Percentiles rank a stretch among this genome's conserved stretches.
Conservation (phyloP, 2,888 invertebrate genomes). For the Drosophila limbata region DNA sequence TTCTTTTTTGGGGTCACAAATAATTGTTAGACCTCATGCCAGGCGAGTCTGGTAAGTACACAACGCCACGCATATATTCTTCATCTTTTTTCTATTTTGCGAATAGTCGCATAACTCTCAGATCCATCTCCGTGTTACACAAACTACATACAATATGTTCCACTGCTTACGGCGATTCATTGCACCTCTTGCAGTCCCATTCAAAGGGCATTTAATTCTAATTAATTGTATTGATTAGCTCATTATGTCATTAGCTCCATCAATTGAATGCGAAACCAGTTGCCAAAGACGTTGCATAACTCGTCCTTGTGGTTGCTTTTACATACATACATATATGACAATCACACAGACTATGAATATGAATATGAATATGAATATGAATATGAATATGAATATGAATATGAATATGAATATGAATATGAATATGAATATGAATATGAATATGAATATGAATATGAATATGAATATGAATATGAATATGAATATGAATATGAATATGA, state of each 20-base stretch:
- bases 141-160: neutral
- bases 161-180: neutral
- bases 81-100: conserved; percentile 4
- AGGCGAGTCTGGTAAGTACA: conserved; percentile 25
- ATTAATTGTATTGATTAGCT: conserved; percentile 78
- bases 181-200: conserved; percentile 18
- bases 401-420: conserved; percentile 3
- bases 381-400: conserved; percentile 1
- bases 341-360: neutral
- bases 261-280: conserved; percentile 35
- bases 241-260: conserved; percentile 67
- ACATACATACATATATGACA: neutral
- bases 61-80: neutral
- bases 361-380: neutral
- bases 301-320: neutral
- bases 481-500: conserved; percentile 3
- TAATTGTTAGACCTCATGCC: conserved; percentile 63
- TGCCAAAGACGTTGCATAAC: conserved; percentile 45
- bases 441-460: conserved; percentile 16
- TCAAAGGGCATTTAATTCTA: conserved; percentile 63
- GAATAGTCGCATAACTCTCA: conserved; percentile 4
- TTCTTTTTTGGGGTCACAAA: conserved; percentile 59
- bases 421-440: conserved; percentile 5
- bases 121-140: conserved; percentile 1
- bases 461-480: conserved; percentile 41